Base-by-base conservation (phyloP, 53 echinoderm and acorn worm species). In the Mesocentrotus franciscanus region DNA sequence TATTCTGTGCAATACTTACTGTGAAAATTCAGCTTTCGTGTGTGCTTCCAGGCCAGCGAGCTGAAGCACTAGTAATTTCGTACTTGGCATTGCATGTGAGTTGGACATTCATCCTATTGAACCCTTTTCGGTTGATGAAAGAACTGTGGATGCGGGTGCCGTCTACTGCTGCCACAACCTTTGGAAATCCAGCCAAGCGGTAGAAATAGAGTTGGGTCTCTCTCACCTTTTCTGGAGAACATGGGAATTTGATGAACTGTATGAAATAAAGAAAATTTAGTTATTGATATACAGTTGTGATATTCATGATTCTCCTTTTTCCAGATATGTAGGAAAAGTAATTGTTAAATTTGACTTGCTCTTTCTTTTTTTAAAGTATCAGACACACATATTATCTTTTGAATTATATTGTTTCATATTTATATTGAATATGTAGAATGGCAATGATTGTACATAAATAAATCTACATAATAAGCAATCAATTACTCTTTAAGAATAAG, bases 31-130 rank as follows among this genome's bases (percentile, higher is more conserved):
- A 33, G 93, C 90, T 93, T 57, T 96, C 96, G 57, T 93, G 93
- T 12, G 96, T 96, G 90, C 96, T 96, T 6, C 96, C 96, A 8
- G 96, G 96, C 93, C 96, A 96, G 34, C 96, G 26, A 84, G 96
- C 93, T 14, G 74, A 84, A 30, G 93, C 71, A 87, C 85, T 95
- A 11, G 96, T 95, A 20, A 95, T 95, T 10, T 61, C 24, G n/a
- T 89, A 96, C 30, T 92, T 59, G 10, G 96, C 96, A 94, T 96
- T 66, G 71, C 94, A 96, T n/a, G 92, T 90, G 0, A 89, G 70
- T 60, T 95, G 95, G 26, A 94, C 85, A 33, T 96, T 95, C 0
- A 96, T 96, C 34, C 84, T 95, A 24, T 95, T 81, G 58, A 91
- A 96, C 1, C 96, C 95, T 70, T 96, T 96, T 56, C 96, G 68